Conservation (phyloP, 2,888 invertebrate species). For the Cancer borealis region DNA sequence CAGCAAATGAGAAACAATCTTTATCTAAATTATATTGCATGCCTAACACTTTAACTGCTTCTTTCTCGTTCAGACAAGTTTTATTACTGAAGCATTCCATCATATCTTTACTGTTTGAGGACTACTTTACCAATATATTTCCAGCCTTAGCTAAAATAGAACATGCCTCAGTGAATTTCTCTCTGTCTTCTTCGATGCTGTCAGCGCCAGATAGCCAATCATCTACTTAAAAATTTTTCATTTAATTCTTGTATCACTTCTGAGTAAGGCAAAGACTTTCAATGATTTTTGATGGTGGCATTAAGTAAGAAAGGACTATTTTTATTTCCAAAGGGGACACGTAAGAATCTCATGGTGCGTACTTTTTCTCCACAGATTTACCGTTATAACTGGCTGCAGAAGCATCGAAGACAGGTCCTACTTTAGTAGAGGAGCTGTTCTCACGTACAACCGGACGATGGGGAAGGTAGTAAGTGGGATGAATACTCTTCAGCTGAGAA, state of each 20-base stretch:
- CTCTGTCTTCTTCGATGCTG: neutral
- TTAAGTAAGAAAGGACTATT: no score
- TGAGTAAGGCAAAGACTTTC: no score
- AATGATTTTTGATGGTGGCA: no score
- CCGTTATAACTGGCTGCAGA: neutral
- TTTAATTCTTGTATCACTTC: no score
- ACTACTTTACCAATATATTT: neutral
- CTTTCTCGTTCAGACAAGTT: no score
- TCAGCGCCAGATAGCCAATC: neutral
- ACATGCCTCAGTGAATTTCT: neutral
- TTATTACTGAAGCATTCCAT: neutral
- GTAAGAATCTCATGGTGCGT: no score
- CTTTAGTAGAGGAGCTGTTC: conserved; percentile 36
- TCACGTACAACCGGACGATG: conserved; percentile 43
- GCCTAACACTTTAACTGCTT: neutral
- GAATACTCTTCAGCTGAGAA: neutral
- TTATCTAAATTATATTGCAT: conserved; percentile 52
- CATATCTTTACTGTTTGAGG: neutral
- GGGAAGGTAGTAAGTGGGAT: conserved; percentile 46
- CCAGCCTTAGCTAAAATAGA: neutral
- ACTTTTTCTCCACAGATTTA: no score
- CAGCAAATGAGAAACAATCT: neutral
- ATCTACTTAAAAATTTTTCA: no score
- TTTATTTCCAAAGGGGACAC: no score
- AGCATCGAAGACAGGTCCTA: neutral